These are phyloP conservation scores for Drosophila nr. medialis DNA, from an alignment of 2,888 invertebrate genomes.

Conservation along the genomic window DNA sequence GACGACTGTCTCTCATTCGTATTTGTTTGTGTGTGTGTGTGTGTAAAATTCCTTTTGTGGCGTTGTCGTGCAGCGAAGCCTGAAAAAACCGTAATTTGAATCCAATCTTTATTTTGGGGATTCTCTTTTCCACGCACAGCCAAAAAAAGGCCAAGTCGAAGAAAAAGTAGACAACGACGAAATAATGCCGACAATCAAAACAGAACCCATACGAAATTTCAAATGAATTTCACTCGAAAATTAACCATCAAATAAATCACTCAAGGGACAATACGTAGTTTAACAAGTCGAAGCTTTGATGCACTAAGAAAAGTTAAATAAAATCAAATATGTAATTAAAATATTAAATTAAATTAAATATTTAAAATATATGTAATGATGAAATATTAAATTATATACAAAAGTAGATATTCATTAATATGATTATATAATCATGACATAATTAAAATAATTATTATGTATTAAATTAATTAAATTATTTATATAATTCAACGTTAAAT, in stretches of 20 bases:
- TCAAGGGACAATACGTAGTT: not conserved
- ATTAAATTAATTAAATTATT: not conserved
- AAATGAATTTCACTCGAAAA: conserved; percentile 53
- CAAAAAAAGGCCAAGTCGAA: conserved; percentile 24
- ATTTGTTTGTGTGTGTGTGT: conserved; percentile 11
- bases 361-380: not conserved
- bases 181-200: conserved; percentile 71
- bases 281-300: conserved; percentile 13
- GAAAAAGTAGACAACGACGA: conserved; percentile 24
- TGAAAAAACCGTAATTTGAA: conserved; percentile 79
- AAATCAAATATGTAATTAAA: not conserved
- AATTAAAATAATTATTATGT: not conserved
- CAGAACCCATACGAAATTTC: conserved; percentile 73
- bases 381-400: not conserved
- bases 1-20: conserved; percentile 4
- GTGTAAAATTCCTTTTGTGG: conserved; percentile 49
- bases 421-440: no score
- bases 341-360: not conserved
- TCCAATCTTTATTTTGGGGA: conserved; percentile 73
- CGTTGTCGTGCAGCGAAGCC: conserved; percentile 68
- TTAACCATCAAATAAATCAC: conserved; percentile 49
- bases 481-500: no score
- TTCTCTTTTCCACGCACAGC: conserved; percentile 57
- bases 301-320: not conserved
- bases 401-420: not conserved